Percentiles rank a stretch among this genome's conserved stretches.
phyloP scores from a whole-genome alignment of 2,113 vertebrate genomes.

The zebrafish (Danio rerio) region GRCz12tu NC_133184.1:37539001-37539500 shows the following conservation, averaged over 20 bases:
- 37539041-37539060: conserved; percentile 60
- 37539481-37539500: conserved; percentile 54
- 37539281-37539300: conserved; percentile 69
- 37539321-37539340: conserved; percentile 65
- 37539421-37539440: conserved; percentile 73
- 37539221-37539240: conserved; percentile 68
- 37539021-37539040: conserved; percentile 56
- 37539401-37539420: conserved; percentile 71
- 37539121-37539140: conserved; percentile 58
- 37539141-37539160: conserved; percentile 55
- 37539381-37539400: conserved; percentile 70
- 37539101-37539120: conserved; percentile 71
- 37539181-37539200: conserved; percentile 65
- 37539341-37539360: conserved; percentile 73
- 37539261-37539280: conserved; percentile 69
- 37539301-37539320: conserved; percentile 60
- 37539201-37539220: conserved; percentile 70
- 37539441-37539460: conserved; percentile 70
- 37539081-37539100: conserved; percentile 53
- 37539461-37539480: conserved; percentile 62
- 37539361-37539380: conserved; percentile 71
- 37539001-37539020: conserved; percentile 53
- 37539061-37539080: conserved; percentile 64
- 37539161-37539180: conserved; percentile 65
- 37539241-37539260: conserved; percentile 70